Evolutionary conservation across 2,113 vertebrate species (phyloP).

Genomic region (Pachypanchax playfairii): DNA sequence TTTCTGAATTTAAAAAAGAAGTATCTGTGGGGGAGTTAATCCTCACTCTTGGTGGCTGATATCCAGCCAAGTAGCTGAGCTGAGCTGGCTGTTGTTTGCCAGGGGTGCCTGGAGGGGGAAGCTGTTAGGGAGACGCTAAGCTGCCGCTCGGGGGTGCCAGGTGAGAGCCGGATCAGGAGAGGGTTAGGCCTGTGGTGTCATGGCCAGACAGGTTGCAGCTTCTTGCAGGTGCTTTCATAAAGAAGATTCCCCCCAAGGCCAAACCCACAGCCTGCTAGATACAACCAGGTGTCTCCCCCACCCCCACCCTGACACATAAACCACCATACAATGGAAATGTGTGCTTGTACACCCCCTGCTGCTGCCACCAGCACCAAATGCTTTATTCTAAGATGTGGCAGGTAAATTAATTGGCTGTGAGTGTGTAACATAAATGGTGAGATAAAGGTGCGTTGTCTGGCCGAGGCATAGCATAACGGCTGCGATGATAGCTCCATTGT

Average conservation of each 20-base stretch:
- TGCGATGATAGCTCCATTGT: slow-evolving; percentile 76
- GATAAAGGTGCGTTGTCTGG: slow-evolving; percentile 71
- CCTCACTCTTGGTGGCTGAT: slow-evolving; percentile 63
- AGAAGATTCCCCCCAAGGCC: slow-evolving; percentile 32
- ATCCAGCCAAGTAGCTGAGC: slow-evolving; percentile 65
- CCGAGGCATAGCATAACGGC: slow-evolving; percentile 59
- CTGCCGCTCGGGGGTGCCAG: slow-evolving; percentile 37
- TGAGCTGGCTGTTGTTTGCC: slow-evolving; percentile 49
- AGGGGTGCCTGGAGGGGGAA: slow-evolving; percentile 11
- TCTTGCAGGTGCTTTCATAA: slow-evolving; percentile 62
- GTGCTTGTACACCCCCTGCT: slow-evolving; percentile 24
- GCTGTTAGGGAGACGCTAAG: slow-evolving; percentile 22
- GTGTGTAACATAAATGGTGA: slow-evolving; percentile 58
- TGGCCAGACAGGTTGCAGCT: slow-evolving; percentile 45
- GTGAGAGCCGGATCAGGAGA: slow-evolving; percentile 39
- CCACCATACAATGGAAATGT: slow-evolving; percentile 49
- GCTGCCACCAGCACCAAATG: slow-evolving; percentile 9
- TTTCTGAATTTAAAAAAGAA: slow-evolving; percentile 67
- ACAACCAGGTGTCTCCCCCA: slow-evolving; percentile 63
- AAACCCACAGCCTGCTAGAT: slow-evolving; percentile 35
- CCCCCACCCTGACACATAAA: slow-evolving; percentile 53
- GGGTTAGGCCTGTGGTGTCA: slow-evolving; percentile 22
- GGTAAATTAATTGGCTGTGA: slow-evolving; percentile 74
- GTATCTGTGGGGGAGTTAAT: slow-evolving; percentile 64
- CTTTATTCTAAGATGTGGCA: slow-evolving; percentile 60